These are phyloP conservation scores for Bubo scandiacus DNA, from an alignment of 2,113 vertebrate species.

Conservation along the genomic window DNA sequence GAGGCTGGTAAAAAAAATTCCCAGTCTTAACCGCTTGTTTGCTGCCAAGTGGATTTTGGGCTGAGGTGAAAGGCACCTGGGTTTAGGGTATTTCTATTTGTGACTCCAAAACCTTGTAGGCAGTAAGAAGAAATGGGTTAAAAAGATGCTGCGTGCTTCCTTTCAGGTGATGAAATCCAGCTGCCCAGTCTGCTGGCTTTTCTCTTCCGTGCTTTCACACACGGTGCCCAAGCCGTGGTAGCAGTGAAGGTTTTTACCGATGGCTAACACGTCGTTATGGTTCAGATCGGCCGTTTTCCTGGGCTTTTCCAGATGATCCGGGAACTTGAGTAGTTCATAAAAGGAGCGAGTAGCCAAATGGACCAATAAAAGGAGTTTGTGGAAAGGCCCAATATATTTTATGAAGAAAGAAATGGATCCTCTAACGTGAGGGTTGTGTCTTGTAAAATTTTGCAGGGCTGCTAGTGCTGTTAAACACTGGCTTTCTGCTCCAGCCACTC, in stretches of 20 bases:
- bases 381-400: conserved; percentile 53
- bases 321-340: conserved; percentile 49
- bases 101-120: neutral
- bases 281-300: neutral
- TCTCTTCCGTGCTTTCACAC: neutral
- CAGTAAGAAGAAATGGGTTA: neutral
- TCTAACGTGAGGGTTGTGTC: conserved; percentile 37
- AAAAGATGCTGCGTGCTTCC: neutral
- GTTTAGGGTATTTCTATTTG: neutral
- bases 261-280: neutral
- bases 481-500: neutral
- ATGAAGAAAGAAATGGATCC: conserved; percentile 55
- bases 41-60: neutral
- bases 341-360: conserved; percentile 48
- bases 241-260: neutral
- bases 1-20: neutral
- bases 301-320: neutral
- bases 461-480: neutral
- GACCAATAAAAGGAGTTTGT: conserved; percentile 55
- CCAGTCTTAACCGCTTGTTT: neutral
- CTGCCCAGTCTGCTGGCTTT: neutral
- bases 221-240: neutral
- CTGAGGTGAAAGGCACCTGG: neutral
- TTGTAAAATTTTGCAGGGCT: conserved; percentile 59
- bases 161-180: neutral